Evolutionary conservation across 2,797 vertebrate genomes (phyloP).

Genomic region (Peromyscus aztecus): DNA sequence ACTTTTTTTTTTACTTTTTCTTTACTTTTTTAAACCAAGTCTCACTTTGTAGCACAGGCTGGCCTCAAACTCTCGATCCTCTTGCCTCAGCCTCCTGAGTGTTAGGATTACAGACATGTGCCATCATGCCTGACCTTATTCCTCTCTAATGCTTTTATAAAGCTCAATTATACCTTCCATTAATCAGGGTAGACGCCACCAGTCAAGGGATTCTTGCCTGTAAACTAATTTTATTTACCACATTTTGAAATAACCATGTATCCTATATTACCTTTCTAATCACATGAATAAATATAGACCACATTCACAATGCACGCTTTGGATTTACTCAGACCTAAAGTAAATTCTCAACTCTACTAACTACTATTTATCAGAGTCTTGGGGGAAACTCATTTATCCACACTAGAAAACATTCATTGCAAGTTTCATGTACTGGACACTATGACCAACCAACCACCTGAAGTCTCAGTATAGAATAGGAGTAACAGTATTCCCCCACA

Average conservation of each 20-base stretch:
- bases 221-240: slow-evolving; percentile 29
- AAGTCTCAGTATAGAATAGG: background rate
- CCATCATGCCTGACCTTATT: background rate
- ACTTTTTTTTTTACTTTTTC: background rate
- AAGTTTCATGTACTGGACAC: background rate
- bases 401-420: background rate
- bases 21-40: background rate
- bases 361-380: background rate
- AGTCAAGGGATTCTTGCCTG: background rate
- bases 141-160: background rate
- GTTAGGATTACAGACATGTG: background rate
- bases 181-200: background rate
- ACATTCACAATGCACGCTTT: background rate
- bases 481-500: background rate
- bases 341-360: background rate
- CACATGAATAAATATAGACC: background rate
- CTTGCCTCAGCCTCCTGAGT: background rate
- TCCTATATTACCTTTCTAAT: background rate
- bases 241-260: background rate
- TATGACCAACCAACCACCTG: background rate
- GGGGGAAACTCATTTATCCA: background rate
- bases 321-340: background rate
- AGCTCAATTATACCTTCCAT: background rate
- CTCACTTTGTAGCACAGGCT: background rate
- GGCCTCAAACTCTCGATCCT: background rate